Evolutionary conservation across 2,113 vertebrate genomes (phyloP).

Genomic region (Dipodomys ordii): DNA sequence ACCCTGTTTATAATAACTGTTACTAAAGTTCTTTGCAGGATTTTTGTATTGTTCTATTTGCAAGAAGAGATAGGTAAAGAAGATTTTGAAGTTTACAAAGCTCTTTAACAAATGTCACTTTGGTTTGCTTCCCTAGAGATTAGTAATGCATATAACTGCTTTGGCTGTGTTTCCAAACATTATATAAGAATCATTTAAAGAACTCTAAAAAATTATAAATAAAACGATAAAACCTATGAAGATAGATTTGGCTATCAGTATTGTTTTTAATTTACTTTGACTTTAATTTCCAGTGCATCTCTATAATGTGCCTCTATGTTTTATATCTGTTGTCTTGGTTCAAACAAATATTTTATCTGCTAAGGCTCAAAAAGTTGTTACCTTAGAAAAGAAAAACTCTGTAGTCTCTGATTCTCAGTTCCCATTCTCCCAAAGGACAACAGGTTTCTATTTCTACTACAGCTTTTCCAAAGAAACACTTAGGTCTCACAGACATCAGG

Average conservation of each 20-base stretch:
- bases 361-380: not conserved
- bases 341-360: not conserved
- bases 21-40: not conserved
- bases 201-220: not conserved
- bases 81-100: slow-evolving; percentile 19
- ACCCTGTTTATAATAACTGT: not conserved
- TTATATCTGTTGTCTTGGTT: not conserved
- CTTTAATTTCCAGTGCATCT: not conserved
- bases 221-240: not conserved
- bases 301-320: not conserved
- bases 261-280: slow-evolving; percentile 25
- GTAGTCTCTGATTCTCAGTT: slow-evolving; percentile 8
- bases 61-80: not conserved
- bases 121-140: not conserved
- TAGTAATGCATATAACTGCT: not conserved
- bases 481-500: not conserved
- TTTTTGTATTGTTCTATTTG: not conserved
- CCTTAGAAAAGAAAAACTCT: not conserved
- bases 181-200: not conserved
- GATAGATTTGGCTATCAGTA: not conserved
- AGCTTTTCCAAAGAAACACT: slow-evolving; percentile 34
- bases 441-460: not conserved
- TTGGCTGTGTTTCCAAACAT: not conserved
- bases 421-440: not conserved
- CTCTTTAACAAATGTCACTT: not conserved